Percentiles rank a stretch among this genome's conserved stretches.
These are phyloP conservation scores for Seriola aureovittata DNA, from an alignment of 2,113 vertebrate genomes.

Conservation along the genomic window DNA sequence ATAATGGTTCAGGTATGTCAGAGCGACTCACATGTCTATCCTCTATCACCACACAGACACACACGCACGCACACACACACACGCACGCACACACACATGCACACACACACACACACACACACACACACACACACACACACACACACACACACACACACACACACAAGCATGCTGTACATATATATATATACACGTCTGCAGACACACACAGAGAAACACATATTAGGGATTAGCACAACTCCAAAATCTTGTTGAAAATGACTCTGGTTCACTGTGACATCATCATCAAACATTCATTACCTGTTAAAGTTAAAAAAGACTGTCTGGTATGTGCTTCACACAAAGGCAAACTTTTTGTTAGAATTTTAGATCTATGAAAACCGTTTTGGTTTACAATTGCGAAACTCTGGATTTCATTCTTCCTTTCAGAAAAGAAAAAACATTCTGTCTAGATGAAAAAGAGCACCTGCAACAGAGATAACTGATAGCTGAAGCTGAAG, in stretches of 20 bases:
- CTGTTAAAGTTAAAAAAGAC: not conserved
- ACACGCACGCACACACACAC: not conserved
- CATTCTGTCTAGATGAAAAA: not conserved
- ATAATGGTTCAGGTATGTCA: constrained; percentile 26
- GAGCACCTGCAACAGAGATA: constrained; percentile 14
- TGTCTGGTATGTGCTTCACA: constrained; percentile 6
- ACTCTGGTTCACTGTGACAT: constrained; percentile 40
- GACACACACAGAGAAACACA: not conserved
- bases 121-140: not conserved
- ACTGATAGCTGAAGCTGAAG: not conserved
- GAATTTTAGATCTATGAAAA: constrained; percentile 7
- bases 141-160: not conserved
- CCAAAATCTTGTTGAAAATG: constrained; percentile 28
- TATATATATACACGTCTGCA: not conserved
- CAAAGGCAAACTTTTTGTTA: constrained; percentile 3
- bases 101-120: not conserved
- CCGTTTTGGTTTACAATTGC: not conserved
- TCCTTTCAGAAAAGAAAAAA: not conserved
- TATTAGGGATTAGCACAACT: constrained; percentile 10
- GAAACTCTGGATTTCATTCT: not conserved
- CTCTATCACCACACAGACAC: not conserved
- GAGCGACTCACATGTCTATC: not conserved
- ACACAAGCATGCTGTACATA: not conserved
- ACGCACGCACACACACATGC: not conserved
- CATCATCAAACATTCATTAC: constrained; percentile 49